A percentile compares a stretch with the other conserved stretches of the same genome.
These are phyloP conservation scores for Discoglossus pictus DNA, from an alignment of 2,797 vertebrate genomes.

Conservation along the genomic window DNA sequence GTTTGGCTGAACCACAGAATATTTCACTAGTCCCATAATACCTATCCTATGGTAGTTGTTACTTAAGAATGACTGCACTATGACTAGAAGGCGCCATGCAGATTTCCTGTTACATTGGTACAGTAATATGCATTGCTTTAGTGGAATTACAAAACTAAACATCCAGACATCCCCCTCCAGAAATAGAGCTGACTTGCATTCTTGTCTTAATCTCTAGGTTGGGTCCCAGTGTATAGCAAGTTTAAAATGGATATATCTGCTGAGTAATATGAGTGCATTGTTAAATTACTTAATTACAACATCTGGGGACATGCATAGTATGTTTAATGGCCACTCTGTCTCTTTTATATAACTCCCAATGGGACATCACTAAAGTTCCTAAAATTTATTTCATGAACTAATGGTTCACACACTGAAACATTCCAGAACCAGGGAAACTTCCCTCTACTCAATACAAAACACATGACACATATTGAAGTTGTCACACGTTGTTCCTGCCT, in stretches of 20 bases:
- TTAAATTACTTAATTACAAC: slow-evolving; percentile 4
- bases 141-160: slow-evolving; percentile 9
- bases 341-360: neutral
- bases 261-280: slow-evolving; percentile 7
- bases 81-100: slow-evolving; percentile 21
- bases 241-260: neutral
- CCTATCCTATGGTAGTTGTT: slow-evolving; percentile 17
- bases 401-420: neutral
- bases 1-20: neutral
- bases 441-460: neutral
- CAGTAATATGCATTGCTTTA: neutral
- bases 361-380: slow-evolving; percentile 1
- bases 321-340: neutral
- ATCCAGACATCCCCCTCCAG: slow-evolving; percentile 9
- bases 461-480: neutral
- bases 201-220: neutral
- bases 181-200: neutral
- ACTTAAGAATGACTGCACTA: slow-evolving; percentile 14
- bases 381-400: neutral
- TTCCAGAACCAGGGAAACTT: neutral
- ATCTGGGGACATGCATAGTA: neutral
- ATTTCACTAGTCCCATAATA: slow-evolving; percentile 18
- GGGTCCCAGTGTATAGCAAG: no score
- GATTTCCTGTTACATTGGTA: slow-evolving; percentile 17
- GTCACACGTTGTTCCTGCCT: neutral